Percentiles rank a stretch among this genome's conserved stretches.
Evolutionary conservation across 2,888 invertebrate genomes (phyloP).

Genomic region (Cerceris rybyensis): DNA sequence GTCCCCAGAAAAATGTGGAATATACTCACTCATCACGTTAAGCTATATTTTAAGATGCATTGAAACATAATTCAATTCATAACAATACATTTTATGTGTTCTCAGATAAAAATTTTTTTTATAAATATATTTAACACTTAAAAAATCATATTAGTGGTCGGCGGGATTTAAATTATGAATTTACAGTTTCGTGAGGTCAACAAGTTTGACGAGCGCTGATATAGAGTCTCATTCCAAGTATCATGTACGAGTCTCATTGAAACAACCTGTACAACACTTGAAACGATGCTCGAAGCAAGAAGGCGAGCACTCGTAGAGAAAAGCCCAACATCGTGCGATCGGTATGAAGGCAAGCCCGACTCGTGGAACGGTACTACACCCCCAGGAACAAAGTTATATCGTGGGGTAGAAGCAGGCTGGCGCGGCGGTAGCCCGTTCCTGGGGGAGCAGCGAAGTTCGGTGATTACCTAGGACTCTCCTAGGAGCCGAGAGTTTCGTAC

Average conservation of each 20-base stretch:
- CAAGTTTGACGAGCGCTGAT: no score
- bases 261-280: not conserved
- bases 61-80: no score
- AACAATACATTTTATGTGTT: no score
- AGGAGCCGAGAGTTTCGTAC: constrained; percentile 80
- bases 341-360: constrained; percentile 61
- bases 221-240: not conserved
- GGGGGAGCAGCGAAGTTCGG: constrained; percentile 81
- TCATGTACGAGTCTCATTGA: not conserved
- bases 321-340: constrained; percentile 37
- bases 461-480: constrained; percentile 82
- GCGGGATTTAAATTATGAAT: no score
- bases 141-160: no score
- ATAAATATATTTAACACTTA: no score
- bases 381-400: constrained; percentile 81
- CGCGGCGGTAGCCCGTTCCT: constrained; percentile 73
- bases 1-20: no score
- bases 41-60: no score
- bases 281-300: constrained; percentile 28
- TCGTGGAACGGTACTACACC: constrained; percentile 76
- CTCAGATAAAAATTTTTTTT: no score
- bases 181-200: no score
- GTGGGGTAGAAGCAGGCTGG: constrained; percentile 56
- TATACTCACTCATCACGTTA: no score
- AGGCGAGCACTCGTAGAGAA: constrained; percentile 35